Conservation (phyloP, 2,113 vertebrate genomes). For the Cynopterus brachyotis region DNA sequence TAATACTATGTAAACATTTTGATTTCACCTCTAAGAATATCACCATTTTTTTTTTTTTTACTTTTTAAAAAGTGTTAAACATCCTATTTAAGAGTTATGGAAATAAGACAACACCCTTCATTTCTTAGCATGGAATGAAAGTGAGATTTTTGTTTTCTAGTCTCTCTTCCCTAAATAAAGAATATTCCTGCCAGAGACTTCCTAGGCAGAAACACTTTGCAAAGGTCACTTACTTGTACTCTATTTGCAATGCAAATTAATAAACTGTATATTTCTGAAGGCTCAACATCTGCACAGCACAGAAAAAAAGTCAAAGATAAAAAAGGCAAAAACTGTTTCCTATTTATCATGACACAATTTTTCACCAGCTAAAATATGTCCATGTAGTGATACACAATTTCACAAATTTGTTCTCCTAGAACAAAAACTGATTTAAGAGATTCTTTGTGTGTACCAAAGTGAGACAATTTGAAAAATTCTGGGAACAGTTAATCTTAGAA, state of each 20-base stretch:
- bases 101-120: conserved; percentile 15
- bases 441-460: conserved; percentile 14
- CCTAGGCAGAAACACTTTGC: conserved; percentile 6
- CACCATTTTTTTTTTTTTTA: conserved; percentile 23
- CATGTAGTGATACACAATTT: conserved; percentile 12
- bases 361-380: conserved; percentile 20
- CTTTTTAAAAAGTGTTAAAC: conserved; percentile 19
- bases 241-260: conserved; percentile 55
- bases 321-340: neutral
- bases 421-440: conserved; percentile 49
- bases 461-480: conserved; percentile 33
- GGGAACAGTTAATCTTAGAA: conserved; percentile 27
- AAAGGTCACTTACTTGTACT: conserved; percentile 57
- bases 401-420: conserved; percentile 33
- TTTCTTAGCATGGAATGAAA: conserved; percentile 39
- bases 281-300: conserved; percentile 29
- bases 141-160: neutral
- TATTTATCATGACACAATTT: conserved; percentile 47
- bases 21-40: conserved; percentile 19
- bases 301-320: conserved; percentile 15
- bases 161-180: conserved; percentile 39
- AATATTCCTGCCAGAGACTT: neutral
- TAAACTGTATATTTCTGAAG: conserved; percentile 54
- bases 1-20: neutral
- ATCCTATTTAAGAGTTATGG: neutral